A percentile compares a stretch with the other conserved stretches of the same genome.
phyloP scores from a whole-genome alignment of 2,113 vertebrate genomes.

The Mirounga angustirostris region DNA sequence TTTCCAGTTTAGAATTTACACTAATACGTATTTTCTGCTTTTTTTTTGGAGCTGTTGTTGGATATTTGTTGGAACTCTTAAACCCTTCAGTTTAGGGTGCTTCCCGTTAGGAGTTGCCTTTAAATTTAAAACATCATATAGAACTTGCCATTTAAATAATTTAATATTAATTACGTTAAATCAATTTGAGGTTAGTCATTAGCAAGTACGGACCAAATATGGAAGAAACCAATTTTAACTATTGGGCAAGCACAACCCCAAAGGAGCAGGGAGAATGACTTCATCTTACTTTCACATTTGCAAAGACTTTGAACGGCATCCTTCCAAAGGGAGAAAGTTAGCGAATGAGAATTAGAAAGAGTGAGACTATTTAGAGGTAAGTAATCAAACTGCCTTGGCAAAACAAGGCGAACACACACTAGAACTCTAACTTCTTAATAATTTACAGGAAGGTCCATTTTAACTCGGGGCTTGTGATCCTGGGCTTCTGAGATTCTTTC shows the following conservation, averaged over 20 bases:
- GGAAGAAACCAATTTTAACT: background rate
- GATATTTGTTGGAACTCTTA: background rate
- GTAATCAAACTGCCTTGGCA: background rate
- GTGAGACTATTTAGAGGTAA: background rate
- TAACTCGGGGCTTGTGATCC: background rate
- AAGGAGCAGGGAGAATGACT: background rate
- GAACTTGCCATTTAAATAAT: background rate
- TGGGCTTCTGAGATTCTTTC: constrained; percentile 14
- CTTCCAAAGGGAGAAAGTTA: background rate
- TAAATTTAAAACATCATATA: background rate
- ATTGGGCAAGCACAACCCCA: background rate
- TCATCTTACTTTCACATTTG: background rate
- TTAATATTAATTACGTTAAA: constrained; percentile 20
- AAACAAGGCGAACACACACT: background rate
- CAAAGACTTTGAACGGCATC: constrained; percentile 35
- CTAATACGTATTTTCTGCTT: background rate
- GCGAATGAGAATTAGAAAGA: background rate
- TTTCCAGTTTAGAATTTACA: background rate
- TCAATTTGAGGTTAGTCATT: constrained; percentile 54
- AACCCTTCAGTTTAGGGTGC: background rate
- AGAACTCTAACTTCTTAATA: background rate
- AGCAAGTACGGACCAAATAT: background rate
- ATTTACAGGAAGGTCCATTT: background rate
- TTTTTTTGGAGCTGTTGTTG: background rate
- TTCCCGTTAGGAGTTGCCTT: background rate